phyloP scores from a whole-genome alignment of 1,140 invertebrate genomes.

The Gryllus bimaculatus region DNA sequence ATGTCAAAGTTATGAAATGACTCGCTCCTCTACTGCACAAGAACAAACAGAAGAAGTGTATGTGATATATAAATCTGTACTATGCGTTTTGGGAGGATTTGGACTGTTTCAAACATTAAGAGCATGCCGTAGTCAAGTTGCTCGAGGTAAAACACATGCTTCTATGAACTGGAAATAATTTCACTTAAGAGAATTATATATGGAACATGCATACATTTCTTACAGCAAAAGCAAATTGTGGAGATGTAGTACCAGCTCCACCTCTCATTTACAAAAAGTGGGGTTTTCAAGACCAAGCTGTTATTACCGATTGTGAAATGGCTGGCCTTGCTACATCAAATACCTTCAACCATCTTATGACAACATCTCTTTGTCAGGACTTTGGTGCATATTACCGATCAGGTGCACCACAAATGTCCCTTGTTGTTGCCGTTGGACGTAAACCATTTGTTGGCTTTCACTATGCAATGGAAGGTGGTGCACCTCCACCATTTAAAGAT shows the following conservation, averaged over 20 bases:
- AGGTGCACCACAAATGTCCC: constrained; percentile 62
- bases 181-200: not conserved
- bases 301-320: constrained; percentile 66
- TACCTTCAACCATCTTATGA: constrained; percentile 78
- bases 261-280: constrained; percentile 71
- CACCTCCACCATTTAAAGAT: constrained; percentile 63
- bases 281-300: constrained; percentile 66
- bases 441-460: constrained; percentile 82
- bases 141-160: constrained; percentile 48
- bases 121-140: constrained; percentile 69
- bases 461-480: constrained; percentile 76
- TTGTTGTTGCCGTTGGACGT: constrained; percentile 69
- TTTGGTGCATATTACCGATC: constrained; percentile 59
- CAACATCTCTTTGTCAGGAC: constrained; percentile 68
- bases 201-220: constrained; percentile 23
- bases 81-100: constrained; percentile 76
- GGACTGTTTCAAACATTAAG: constrained; percentile 72
- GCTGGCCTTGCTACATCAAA: constrained; percentile 64
- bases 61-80: constrained; percentile 61
- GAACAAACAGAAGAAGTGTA: constrained; percentile 71
- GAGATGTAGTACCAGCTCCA: constrained; percentile 45
- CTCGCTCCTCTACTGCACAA: constrained; percentile 41
- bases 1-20: constrained; percentile 61
- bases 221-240: constrained; percentile 61
- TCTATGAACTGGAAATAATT: not conserved